Evolutionary conservation across 1,140 invertebrate genomes (phyloP).

Genomic region (Episyrphus balteatus): DNA sequence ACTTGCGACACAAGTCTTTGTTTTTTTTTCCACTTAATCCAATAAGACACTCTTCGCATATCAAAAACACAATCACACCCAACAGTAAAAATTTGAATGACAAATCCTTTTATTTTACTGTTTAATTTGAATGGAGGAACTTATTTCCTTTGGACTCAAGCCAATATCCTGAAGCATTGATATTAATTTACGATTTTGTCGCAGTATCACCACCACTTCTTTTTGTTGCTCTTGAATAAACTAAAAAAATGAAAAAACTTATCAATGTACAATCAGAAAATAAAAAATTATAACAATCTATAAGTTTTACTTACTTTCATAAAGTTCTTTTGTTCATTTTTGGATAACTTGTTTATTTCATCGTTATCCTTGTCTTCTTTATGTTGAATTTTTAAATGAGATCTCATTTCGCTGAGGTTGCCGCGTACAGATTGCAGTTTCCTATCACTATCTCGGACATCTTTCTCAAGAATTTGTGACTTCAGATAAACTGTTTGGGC

Average conservation of each 20-base stretch:
- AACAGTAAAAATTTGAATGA: too few relatives aligned
- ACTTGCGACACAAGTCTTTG: too few relatives aligned
- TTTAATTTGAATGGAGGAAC: too few relatives aligned
- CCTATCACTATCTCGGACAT: slow-evolving; percentile 46
- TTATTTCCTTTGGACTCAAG: neutral
- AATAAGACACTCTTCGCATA: too few relatives aligned
- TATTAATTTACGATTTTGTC: slow-evolving; percentile 2
- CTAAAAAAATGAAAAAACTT: slow-evolving; percentile 1
- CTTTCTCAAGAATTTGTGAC: slow-evolving; percentile 58
- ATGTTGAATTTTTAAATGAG: slow-evolving; percentile 20
- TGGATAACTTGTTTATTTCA: slow-evolving; percentile 27
- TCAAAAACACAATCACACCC: too few relatives aligned
- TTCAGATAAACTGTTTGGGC: slow-evolving; percentile 63
- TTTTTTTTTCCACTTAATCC: too few relatives aligned
- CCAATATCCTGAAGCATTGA: slow-evolving; percentile 1
- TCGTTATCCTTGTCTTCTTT: slow-evolving; percentile 20
- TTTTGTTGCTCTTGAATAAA: slow-evolving; percentile 6
- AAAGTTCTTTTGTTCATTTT: slow-evolving; percentile 27
- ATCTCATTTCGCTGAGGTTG: slow-evolving; percentile 26
- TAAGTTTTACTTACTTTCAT: slow-evolving; percentile 7
- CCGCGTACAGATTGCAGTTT: slow-evolving; percentile 25
- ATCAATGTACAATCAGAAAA: neutral
- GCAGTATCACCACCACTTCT: slow-evolving; percentile 3
- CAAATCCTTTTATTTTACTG: too few relatives aligned
- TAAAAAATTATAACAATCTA: neutral